Evolutionary conservation across 2,888 invertebrate genomes (phyloP), one percentile per base, ranked within the genome.

Genomic region (Agrilus mali): DNA sequence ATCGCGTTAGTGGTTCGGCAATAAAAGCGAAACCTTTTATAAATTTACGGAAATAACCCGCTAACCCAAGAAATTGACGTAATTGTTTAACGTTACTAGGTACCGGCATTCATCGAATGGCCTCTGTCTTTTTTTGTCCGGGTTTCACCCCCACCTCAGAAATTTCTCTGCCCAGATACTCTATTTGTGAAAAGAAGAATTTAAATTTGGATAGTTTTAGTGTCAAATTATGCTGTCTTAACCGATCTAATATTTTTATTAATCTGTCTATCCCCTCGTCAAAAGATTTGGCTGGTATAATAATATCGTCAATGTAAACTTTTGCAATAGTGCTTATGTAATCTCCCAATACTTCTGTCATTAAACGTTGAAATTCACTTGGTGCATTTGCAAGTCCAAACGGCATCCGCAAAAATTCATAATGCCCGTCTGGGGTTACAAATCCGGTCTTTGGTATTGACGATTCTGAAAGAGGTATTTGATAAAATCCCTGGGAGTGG

Each of bases 271-370:
- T 13, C 6, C 47, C 50, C 41, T 48, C 41, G 16, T 47, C 43
- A 4, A 50, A 38, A 5, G 45, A 41, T 32, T 16, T 20, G 31
- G 49, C 40, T 2, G 53, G 54, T 34, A 55, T 41, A 7, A 56
- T 36, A 14, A 54, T 42, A 41, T 53, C 53, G 33, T 55, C 41
- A 12, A 41, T 41, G 14, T 41, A 41, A 41, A 20, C 17, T 13
- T 35, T 22, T 13, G 36, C 41, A 20, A 41, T 41, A 5, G 34
- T 41, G 13, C 35, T 41, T 35, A 35, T 20, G 14, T 35, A 41
- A 7, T 35, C 41, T n/a, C 35, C 20, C 2, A 42, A 10, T 13
- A 42, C 38, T 7, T 17, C 14, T 32, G 36, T 36, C 38, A 42
- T 42, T 5, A 37, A 12, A 12, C 41, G 15, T 33, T 41, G 41